Conservation (phyloP, 2,797 vertebrate species). For the Nyctalus aviator region DNA sequence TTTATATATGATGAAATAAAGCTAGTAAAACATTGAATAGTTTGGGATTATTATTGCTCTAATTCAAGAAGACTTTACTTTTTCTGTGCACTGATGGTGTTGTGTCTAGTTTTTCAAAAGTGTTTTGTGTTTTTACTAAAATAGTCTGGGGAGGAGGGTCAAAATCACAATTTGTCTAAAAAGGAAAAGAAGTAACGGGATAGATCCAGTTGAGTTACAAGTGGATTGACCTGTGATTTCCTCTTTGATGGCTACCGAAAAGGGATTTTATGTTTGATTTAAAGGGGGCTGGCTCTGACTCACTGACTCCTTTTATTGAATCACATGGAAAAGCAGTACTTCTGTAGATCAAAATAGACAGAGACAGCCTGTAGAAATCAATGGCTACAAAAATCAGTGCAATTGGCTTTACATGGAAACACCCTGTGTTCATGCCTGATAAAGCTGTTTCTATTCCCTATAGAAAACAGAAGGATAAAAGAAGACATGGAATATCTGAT, state of each 20-base stretch:
- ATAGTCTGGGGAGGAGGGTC: no score
- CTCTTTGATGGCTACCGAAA: neutral
- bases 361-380: slow-evolving; percentile 12
- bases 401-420: neutral
- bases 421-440: neutral
- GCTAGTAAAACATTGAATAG: neutral
- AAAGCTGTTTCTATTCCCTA: neutral
- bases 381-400: slow-evolving; percentile 36
- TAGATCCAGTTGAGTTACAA: neutral
- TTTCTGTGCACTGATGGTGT: slow-evolving; percentile 17
- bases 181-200: slow-evolving; percentile 42
- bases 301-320: neutral
- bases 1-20: slow-evolving; percentile 11
- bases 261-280: neutral
- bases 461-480: slow-evolving; percentile 1
- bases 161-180: neutral
- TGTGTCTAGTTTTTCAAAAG: slow-evolving; percentile 34
- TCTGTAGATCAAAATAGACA: slow-evolving; percentile 15
- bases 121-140: slow-evolving; percentile 19
- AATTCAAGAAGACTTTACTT: slow-evolving; percentile 40
- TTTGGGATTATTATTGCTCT: slow-evolving; percentile 4
- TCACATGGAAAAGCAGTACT: neutral
- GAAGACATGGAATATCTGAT: neutral
- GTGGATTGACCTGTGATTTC: neutral
- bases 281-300: neutral